Base-by-base conservation (phyloP, 2,797 vertebrate species). In the Chromobotia macracanthus region DNA sequence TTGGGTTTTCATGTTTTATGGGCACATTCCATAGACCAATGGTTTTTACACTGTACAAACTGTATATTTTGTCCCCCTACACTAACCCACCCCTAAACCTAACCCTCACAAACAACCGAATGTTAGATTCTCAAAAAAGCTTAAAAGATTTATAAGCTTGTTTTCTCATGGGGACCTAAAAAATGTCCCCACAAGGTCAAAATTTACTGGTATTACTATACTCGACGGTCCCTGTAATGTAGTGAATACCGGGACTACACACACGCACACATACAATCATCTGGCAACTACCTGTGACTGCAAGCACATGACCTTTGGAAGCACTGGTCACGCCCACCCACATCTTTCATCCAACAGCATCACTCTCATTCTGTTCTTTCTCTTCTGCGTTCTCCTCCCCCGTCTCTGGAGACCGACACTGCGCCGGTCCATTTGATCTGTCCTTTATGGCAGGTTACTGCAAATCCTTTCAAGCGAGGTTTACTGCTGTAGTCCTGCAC, bases 381-480 rank as follows among this genome's bases (percentile, higher is more conserved):
- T 69, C 46, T 48, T 72, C 46, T 21, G 50, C 19, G 19, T 31
- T 10, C 53, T 64, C 44, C 16, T 61, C 25, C 13, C 60, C 44
- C 76, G 46, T 76, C 41, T 53, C 51, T 50, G 10, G n/a, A 75
- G 44, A 44, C n/a, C 5, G 12, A 25, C 1, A 0, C 77, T 66
- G 56, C 11, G 76, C 66, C 28, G 0, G 48, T 56, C 35, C 7
- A 31, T 64, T 68, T 80, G 41, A 80, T 71, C 58, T 80, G 74
- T 78, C 80, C 70, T 77, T 75, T 73, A 71, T 19, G 63, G 35
- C 64, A 58, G 35, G 58, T 69, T 74, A 80, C 70, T 71, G 58
- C 63, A 67, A 71, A 82, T 72, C 51, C 38, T 75, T 65, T 66
- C 77, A 64, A 72, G 50, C 16, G 51, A 48, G 65, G 46, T 70